Evolutionary conservation across 2,113 vertebrate species (phyloP).

Genomic region (Odontesthes bonariensis): DNA sequence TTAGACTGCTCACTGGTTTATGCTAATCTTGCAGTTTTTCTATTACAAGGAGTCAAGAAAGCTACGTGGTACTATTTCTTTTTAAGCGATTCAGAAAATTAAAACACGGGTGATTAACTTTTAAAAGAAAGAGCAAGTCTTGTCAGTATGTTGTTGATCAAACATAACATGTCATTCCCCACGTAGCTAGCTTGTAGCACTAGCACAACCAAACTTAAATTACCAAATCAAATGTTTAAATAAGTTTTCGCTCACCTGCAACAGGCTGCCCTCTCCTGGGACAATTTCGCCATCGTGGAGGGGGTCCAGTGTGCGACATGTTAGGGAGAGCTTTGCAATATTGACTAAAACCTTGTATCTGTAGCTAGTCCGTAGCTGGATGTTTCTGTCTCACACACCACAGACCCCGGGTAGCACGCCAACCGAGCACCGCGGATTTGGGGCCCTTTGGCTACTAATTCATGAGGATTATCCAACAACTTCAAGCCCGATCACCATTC

Average conservation of each 20-base stretch:
- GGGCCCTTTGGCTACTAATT: slow-evolving; percentile 50
- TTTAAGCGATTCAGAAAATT: not conserved
- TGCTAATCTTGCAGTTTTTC: slow-evolving; percentile 6
- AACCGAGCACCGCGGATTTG: slow-evolving; percentile 64
- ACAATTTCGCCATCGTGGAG: slow-evolving; percentile 95
- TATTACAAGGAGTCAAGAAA: not conserved
- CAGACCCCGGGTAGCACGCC: slow-evolving; percentile 24
- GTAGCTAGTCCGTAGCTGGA: not conserved
- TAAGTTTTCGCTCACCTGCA: slow-evolving; percentile 84
- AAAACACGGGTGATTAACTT: not conserved
- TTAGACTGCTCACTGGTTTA: not conserved
- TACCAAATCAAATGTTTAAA: not conserved
- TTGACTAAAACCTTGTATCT: not conserved
- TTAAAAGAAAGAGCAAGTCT: not conserved
- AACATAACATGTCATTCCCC: not conserved
- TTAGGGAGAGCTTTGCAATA: slow-evolving; percentile 4
- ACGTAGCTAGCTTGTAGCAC: not conserved
- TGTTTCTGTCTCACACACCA: not conserved
- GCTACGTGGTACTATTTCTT: not conserved
- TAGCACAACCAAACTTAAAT: not conserved
- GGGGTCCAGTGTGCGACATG: slow-evolving; percentile 92
- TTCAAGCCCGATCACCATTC: slow-evolving; percentile 26
- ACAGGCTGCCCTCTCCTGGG: slow-evolving; percentile 94
- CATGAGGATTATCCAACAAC: slow-evolving; percentile 39
- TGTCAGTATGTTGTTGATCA: not conserved